Base-by-base conservation (phyloP, 2,888 invertebrate genomes). In the Eurytoma adleriae region DNA sequence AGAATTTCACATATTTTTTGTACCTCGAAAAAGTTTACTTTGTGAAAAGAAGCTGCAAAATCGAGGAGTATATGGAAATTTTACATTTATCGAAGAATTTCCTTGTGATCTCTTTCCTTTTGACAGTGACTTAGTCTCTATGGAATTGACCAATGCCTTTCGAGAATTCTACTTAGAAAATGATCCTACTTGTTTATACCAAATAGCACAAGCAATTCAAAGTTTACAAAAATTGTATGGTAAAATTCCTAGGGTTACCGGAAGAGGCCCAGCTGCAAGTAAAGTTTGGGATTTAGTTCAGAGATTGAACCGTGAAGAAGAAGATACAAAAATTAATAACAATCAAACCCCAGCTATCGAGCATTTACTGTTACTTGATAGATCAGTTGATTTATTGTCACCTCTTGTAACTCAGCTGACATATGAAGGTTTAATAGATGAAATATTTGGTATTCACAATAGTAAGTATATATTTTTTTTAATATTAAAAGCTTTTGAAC, bases 371-470 rank as follows among this genome's bases (percentile, higher is more conserved):
- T 91, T 99, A 66, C 91, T 99, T 1, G 99, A 99, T 91, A 93
- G 99, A 40, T 95, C 95, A 62, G 93, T 98, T 3, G 99, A 99
- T 92, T 93, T 98, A 74, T 93, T 99, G 68, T 96, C 98, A 67
- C 97, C 98, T 0, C 92, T 99, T 86, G 95, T 97, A 0, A 98
- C 98, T 0, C 99, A 99, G 88, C 93, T 99, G 54, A 99, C 99
- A 0, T 99, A 99, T 87, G 99, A 99, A 91, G 99, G 99, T 3
- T 93, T 99, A 10, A 96, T 99, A 83, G 99, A 99, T 91, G 99
- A 99, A 91, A 93, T 98, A 78, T 99, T 95, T 91, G 96, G 96
- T 54, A 96, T 99, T 79, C 95, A 95, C 85, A 94, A 93, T 85
- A 94, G 93, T 93, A 86, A 89, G 91, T n/a, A n/a, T 88, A 61